Evolutionary conservation across 2,888 invertebrate genomes (phyloP).

Genomic region (Limenitis camilla): DNA sequence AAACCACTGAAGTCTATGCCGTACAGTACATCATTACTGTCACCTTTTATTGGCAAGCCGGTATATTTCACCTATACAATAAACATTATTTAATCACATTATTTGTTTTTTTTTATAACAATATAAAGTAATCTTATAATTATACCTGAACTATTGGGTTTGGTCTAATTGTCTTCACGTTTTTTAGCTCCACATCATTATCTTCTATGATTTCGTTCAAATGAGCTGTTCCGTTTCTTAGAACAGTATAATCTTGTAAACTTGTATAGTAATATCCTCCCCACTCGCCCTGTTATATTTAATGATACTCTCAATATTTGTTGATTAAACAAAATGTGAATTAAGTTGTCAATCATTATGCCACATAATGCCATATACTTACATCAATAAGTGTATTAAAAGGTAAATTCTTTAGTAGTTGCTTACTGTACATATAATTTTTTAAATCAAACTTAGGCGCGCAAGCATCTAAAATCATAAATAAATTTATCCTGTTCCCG

Average conservation of each 20-base stretch:
- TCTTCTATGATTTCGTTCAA: neutral
- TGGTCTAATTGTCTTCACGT: neutral
- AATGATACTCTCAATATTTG: neutral
- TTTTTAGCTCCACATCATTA: neutral
- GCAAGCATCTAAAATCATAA: neutral
- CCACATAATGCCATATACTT: too few species aligned
- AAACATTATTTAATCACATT: too few species aligned
- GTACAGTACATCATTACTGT: neutral
- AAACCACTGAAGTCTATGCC: conserved; percentile 1
- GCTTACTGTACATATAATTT: neutral
- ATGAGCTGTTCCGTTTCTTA: neutral
- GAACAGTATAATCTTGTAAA: neutral
- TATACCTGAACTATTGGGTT: neutral
- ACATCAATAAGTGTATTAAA: neutral
- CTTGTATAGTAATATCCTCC: neutral
- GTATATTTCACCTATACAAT: neutral
- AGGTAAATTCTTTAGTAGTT: neutral
- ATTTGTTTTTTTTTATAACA: too few species aligned
- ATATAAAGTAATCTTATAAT: too few species aligned
- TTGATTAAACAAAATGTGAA: neutral
- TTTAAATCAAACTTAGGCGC: neutral
- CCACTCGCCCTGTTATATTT: neutral
- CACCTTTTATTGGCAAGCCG: neutral
- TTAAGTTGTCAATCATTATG: too few species aligned
- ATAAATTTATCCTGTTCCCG: neutral